A percentile compares a stretch with the other conserved stretches of the same genome.
phyloP scores from a whole-genome alignment of 2,797 vertebrate species.

The Acipenser ruthenus region DNA sequence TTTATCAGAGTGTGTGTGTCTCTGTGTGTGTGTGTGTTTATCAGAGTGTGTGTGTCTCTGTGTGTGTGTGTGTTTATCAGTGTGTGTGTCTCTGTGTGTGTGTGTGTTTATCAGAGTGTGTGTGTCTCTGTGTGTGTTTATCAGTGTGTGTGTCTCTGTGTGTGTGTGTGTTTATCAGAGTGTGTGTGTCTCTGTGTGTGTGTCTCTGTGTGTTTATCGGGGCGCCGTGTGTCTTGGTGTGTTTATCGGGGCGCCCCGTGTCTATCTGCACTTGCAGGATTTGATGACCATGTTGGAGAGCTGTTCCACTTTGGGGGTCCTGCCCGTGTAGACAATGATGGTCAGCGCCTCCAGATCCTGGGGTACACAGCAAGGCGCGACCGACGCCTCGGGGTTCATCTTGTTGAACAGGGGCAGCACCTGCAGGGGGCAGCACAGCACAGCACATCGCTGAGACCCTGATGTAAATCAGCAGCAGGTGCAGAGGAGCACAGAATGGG shows the following conservation, averaged over 20 bases:
- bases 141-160: no score
- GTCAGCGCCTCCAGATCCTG: slow-evolving; percentile 74
- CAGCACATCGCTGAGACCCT: slow-evolving; percentile 33
- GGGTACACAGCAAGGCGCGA: slow-evolving; percentile 68
- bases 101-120: no score
- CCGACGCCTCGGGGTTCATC: slow-evolving; percentile 69
- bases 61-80: no score
- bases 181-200: neutral
- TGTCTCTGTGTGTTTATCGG: neutral
- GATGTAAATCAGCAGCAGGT: slow-evolving; percentile 35
- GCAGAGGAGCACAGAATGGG: neutral
- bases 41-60: no score
- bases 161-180: no score
- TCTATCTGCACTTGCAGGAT: slow-evolving; percentile 70
- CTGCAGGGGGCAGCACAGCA: slow-evolving; percentile 37
- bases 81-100: no score
- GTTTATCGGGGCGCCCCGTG: slow-evolving; percentile 22
- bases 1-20: no score
- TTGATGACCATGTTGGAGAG: slow-evolving; percentile 76
- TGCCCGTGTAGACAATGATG: slow-evolving; percentile 71
- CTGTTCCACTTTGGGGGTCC: slow-evolving; percentile 65
- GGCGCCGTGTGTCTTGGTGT: neutral
- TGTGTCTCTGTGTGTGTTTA: no score
- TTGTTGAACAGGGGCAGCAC: slow-evolving; percentile 73
- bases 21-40: no score